These are phyloP conservation scores for Tenualosa ilisha DNA, from an alignment of 2,797 vertebrate genomes.

Conservation along the genomic window DNA sequence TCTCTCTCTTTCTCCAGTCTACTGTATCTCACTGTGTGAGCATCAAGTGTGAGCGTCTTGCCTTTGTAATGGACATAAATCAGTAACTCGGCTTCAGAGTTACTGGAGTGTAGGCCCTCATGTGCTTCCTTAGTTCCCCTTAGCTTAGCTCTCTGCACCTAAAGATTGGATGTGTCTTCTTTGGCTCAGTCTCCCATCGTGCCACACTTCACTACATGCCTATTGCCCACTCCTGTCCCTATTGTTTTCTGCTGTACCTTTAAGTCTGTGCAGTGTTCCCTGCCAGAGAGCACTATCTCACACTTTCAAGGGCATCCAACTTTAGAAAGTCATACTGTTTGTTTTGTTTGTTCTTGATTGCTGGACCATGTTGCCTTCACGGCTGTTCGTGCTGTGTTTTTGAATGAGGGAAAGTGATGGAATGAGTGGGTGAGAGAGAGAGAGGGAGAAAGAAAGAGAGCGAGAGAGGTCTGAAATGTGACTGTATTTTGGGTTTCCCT, in stretches of 20 bases:
- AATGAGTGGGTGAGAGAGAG: neutral
- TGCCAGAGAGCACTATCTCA: neutral
- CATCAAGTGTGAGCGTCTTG: neutral
- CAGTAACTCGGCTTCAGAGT: neutral
- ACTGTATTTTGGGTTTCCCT: conserved; percentile 21
- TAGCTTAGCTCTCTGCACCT: neutral
- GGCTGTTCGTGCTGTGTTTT: neutral
- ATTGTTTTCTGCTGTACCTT: neutral
- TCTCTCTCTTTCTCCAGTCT: neutral
- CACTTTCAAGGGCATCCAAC: neutral
- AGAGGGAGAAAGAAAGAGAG: neutral
- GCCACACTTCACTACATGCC: neutral
- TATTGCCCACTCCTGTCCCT: neutral
- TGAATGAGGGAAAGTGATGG: neutral
- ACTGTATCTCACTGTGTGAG: neutral
- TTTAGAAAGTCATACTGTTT: neutral
- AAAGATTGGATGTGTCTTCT: neutral
- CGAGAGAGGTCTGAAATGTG: conserved; percentile 1
- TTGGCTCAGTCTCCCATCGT: neutral
- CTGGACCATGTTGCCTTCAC: neutral
- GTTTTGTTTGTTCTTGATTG: conserved; percentile 17
- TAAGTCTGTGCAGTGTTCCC: neutral
- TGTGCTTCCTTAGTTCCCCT: neutral
- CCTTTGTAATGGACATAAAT: neutral
- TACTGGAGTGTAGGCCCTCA: neutral